Base-by-base conservation (phyloP, 2,888 invertebrate genomes). In the Melangyna quadrimaculata region DNA sequence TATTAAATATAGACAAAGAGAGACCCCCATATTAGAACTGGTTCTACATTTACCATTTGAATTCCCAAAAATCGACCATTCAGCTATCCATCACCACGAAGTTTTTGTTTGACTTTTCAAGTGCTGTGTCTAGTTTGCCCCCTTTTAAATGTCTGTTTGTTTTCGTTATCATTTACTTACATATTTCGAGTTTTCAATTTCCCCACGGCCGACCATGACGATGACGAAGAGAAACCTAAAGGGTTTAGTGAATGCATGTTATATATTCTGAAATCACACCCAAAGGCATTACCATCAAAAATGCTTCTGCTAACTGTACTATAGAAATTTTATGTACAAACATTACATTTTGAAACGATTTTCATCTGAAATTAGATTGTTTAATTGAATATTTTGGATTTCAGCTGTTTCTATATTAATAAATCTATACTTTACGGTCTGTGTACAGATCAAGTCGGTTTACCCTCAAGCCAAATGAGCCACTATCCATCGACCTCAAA, bases 311-410 rank as follows among this genome's bases (percentile, higher is more conserved):
- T 35, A 2, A 8, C 14, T 40, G 37, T 14, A 22, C 7, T 22
- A 29, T 3, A 29, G 53, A 72, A 37, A 57, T n/a, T n/a, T n/a
- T n/a, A n/a, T n/a, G n/a, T n/a, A n/a, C n/a, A n/a, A n/a, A n/a
- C n/a, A n/a, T n/a, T n/a, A 24, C 65, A 55, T 65, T 79, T 74
- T 79, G 65, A n/a, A n/a, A 69, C 75, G 74, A 81, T 80, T 80
- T 80, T 51, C 84, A 61, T 81, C 14, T 63, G 10, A 72, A 81
- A 81, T 53, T 65, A 78, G 78, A 82, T 87, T 82, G 78, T 82
- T 59, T 87, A 87, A 87, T 87, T 81, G 86, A 87, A 87, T 87
- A 87, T 73, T 87, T 78, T 37, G 78, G 78, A 82, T 78, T 74
- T 72, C 73, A 59, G 53, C 69, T 69, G 63, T 69, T 71, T 65